Evolutionary conservation across 2,797 vertebrate species (phyloP).

Genomic region (Jordanella pulchra): DNA sequence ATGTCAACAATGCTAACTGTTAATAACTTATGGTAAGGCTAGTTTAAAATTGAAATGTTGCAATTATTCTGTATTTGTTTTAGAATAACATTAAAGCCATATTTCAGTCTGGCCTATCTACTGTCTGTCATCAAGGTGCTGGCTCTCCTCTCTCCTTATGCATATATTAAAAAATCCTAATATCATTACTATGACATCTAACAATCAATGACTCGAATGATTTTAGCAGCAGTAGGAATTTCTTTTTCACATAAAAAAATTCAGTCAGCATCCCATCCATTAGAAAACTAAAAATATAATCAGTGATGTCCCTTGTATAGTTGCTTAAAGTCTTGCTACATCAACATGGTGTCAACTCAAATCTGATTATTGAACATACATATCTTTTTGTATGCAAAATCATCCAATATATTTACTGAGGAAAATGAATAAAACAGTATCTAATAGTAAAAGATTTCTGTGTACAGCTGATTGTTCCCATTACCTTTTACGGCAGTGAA

Average conservation of each 20-base stretch:
- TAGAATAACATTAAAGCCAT: no score
- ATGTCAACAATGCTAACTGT: no score
- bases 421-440: background rate
- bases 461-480: background rate
- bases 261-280: background rate
- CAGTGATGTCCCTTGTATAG: background rate
- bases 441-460: background rate
- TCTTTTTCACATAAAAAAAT: background rate
- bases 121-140: no score
- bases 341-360: background rate
- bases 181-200: no score
- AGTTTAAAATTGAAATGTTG: no score
- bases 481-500: constrained; percentile 1
- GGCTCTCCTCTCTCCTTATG: no score
- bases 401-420: background rate
- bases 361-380: background rate
- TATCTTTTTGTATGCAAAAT: background rate
- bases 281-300: background rate
- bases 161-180: no score
- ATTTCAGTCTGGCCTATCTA: no score
- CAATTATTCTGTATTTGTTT: no score
- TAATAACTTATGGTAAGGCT: no score
- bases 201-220: no score
- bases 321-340: background rate
- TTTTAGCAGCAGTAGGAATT: no score